A percentile compares a stretch with the other conserved stretches of the same genome.
Conservation (phyloP, 2,797 vertebrate genomes). For the Anabas testudineus region DNA sequence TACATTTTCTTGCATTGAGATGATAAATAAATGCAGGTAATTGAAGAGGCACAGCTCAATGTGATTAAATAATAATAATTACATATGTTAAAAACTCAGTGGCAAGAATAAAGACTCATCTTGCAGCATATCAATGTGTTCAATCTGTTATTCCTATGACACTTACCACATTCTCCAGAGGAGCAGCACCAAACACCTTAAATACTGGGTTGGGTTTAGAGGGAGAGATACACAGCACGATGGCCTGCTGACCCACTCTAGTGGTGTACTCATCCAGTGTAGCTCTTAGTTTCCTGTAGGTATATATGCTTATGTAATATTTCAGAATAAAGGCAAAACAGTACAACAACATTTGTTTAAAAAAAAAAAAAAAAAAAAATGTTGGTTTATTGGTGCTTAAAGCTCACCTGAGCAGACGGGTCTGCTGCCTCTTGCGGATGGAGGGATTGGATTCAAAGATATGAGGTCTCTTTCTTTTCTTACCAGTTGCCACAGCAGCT, state of each 20-base stretch:
- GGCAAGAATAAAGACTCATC: too few relatives aligned
- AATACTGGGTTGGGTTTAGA: conserved; percentile 98
- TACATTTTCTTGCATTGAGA: too few relatives aligned
- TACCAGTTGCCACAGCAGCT: conserved; percentile 97
- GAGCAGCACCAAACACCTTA: conserved; percentile 97
- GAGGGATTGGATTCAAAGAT: conserved; percentile 99
- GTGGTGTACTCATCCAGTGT: conserved; percentile 98
- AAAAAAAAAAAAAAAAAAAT: background rate
- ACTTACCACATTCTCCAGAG: conserved; percentile 97
- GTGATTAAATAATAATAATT: too few relatives aligned
- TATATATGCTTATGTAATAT: conserved; percentile 21
- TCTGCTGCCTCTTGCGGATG: conserved; percentile 98
- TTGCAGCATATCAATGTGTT: too few relatives aligned
- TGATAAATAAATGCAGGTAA: too few relatives aligned
- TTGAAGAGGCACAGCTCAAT: too few relatives aligned
- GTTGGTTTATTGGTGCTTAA: background rate
- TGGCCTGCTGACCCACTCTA: conserved; percentile 97
- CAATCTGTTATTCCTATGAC: background rate
- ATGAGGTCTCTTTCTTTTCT: conserved; percentile 97
- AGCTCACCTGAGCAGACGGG: conserved; percentile 93
- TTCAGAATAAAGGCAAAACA: background rate
- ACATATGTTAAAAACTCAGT: too few relatives aligned
- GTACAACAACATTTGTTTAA: background rate
- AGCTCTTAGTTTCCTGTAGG: conserved; percentile 92
- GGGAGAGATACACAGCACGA: conserved; percentile 97